Percentiles rank a stretch among this genome's conserved stretches.
Conservation (phyloP, 2,113 vertebrate genomes). For the Reinhardtius hippoglossoides region DNA sequence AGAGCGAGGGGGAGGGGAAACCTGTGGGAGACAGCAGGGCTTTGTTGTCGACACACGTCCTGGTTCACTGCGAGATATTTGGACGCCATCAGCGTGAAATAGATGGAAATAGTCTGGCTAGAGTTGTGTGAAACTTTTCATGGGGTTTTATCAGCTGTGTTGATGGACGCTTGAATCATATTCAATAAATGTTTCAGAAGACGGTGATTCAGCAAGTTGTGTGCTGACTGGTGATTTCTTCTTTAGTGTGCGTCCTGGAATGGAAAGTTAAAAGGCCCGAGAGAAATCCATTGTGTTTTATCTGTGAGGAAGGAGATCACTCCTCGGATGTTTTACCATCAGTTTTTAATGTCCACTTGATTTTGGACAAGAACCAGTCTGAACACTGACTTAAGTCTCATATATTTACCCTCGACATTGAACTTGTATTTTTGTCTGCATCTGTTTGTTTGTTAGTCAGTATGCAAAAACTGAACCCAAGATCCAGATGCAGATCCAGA, state of each 20-base stretch:
- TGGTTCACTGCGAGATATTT: conserved; percentile 48
- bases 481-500: too few species aligned
- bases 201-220: conserved; percentile 39
- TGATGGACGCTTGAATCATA: conserved; percentile 22
- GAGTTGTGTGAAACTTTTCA: conserved; percentile 9
- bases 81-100: conserved; percentile 26
- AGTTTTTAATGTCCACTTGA: neutral
- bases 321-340: neutral
- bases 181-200: conserved; percentile 48
- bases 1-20: conserved; percentile 58
- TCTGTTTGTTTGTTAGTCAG: too few species aligned
- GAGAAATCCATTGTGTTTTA: conserved; percentile 5
- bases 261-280: conserved; percentile 15
- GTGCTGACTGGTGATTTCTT: conserved; percentile 29
- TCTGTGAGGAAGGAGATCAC: neutral
- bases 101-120: conserved; percentile 16
- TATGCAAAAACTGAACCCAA: too few species aligned
- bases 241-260: conserved; percentile 12
- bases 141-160: neutral
- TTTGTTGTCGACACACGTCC: conserved; percentile 38
- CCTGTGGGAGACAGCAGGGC: conserved; percentile 56
- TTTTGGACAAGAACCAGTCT: neutral
- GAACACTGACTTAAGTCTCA: neutral
- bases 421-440: too few species aligned
- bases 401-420: neutral